A percentile compares a stretch with the other conserved stretches of the same genome.
Conservation (phyloP, 2,888 invertebrate species). For the Notodonta dromedarius region DNA sequence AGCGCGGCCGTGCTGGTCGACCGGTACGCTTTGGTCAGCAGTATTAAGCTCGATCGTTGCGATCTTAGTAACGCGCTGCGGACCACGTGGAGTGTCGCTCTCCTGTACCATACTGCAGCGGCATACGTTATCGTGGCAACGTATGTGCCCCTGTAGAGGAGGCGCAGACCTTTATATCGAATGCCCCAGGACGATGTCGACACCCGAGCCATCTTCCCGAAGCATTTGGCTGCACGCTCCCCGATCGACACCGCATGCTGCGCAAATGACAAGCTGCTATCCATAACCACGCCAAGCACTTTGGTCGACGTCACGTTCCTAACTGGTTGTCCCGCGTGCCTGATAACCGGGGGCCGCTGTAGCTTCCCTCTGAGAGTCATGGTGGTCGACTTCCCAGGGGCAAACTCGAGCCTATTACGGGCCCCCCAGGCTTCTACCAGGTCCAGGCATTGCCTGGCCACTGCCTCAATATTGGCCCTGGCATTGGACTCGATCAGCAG, state of each 20-base stretch:
- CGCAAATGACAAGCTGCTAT: background rate
- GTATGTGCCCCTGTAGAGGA: background rate
- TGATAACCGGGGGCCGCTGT: conserved; percentile 5
- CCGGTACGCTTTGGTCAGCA: background rate
- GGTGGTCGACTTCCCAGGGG: conserved; percentile 24
- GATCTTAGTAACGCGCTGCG: background rate
- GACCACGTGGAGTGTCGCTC: background rate
- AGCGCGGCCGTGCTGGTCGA: background rate
- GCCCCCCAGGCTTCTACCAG: background rate
- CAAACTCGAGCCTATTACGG: conserved; percentile 30
- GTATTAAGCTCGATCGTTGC: background rate
- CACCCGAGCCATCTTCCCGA: background rate
- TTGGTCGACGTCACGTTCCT: conserved; percentile 4
- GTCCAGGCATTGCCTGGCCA: conserved; percentile 8
- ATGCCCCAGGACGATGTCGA: background rate
- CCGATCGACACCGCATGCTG: background rate
- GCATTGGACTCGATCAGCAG: conserved; percentile 25
- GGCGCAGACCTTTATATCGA: background rate
- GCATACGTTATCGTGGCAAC: background rate
- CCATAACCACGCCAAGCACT: conserved; percentile 2
- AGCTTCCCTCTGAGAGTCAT: conserved; percentile 20
- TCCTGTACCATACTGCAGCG: background rate
- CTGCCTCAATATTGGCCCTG: conserved; percentile 29
- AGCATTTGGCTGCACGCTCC: background rate
- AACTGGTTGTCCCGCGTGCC: conserved; percentile 7